These are phyloP conservation scores for Cheilinus undulatus DNA, from an alignment of 2,113 vertebrate genomes.

Conservation along the genomic window DNA sequence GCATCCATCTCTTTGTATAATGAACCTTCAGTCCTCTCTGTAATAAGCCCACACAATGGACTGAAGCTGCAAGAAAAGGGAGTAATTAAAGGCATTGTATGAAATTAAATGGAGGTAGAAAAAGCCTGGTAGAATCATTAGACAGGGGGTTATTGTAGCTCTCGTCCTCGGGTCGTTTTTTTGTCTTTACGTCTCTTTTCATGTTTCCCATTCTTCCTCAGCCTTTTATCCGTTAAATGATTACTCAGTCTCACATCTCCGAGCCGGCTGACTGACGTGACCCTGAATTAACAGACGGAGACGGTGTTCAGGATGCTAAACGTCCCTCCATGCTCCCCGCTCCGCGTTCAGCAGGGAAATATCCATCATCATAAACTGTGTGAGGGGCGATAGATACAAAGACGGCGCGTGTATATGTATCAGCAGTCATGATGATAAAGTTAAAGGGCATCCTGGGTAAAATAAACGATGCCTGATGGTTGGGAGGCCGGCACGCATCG, in stretches of 20 bases:
- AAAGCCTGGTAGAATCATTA: conserved; percentile 51
- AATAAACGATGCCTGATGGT: conserved; percentile 47
- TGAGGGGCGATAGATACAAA: background rate
- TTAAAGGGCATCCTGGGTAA: conserved; percentile 63
- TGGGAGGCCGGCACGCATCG: conserved; percentile 14
- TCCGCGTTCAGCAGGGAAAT: conserved; percentile 32
- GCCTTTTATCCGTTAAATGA: conserved; percentile 63
- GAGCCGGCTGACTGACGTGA: conserved; percentile 56
- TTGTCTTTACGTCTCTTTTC: conserved; percentile 56
- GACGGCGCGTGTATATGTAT: conserved; percentile 10
- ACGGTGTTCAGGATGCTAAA: conserved; percentile 18
- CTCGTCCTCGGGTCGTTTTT: conserved; percentile 43
- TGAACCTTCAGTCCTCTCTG: conserved; percentile 16
- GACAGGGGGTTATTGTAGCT: conserved; percentile 36
- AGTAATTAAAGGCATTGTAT: conserved; percentile 70
- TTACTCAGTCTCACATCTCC: conserved; percentile 54
- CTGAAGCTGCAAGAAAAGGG: conserved; percentile 32
- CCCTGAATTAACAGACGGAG: conserved; percentile 66
- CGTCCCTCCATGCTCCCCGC: conserved; percentile 11
- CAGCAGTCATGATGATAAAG: conserved; percentile 41
- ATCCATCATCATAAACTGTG: conserved; percentile 48
- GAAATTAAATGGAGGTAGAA: conserved; percentile 54
- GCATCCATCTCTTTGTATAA: conserved; percentile 15
- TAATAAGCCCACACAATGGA: conserved; percentile 57
- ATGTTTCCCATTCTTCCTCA: conserved; percentile 57